These are phyloP conservation scores for Hanleya hanleyi DNA, from an alignment of 2,888 invertebrate genomes.

Conservation along the genomic window DNA sequence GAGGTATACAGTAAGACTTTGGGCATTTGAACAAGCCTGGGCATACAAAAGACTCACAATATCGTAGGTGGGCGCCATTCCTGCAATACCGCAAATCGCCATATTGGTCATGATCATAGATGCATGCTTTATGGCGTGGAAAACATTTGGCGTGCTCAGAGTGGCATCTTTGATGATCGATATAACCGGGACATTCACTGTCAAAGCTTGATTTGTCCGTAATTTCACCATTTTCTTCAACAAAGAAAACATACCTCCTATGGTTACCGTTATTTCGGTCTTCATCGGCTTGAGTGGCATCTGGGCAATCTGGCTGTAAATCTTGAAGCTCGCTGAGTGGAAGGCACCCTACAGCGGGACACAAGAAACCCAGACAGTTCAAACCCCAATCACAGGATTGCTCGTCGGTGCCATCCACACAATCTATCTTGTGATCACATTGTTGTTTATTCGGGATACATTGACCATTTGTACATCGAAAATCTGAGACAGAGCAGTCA, in stretches of 20 bases:
- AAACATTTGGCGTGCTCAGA: neutral
- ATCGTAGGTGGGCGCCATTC: neutral
- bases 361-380: neutral
- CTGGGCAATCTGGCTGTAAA: neutral
- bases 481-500: neutral
- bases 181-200: neutral
- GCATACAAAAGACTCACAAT: neutral
- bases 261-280: no score
- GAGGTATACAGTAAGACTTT: slow-evolving; percentile 1
- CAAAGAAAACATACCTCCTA: neutral
- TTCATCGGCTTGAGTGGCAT: neutral
- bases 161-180: neutral
- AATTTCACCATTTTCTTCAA: neutral
- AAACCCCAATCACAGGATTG: neutral
- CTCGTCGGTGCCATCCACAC: neutral
- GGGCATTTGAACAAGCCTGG: slow-evolving; percentile 7
- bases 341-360: neutral
- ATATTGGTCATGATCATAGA: neutral
- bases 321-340: neutral
- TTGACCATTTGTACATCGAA: neutral
- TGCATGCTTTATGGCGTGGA: neutral
- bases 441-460: neutral
- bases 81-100: neutral
- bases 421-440: neutral
- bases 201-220: neutral